A percentile compares a stretch with the other conserved stretches of the same genome.
Conservation (phyloP, 2,797 vertebrate genomes). For the Salmo trutta region DNA sequence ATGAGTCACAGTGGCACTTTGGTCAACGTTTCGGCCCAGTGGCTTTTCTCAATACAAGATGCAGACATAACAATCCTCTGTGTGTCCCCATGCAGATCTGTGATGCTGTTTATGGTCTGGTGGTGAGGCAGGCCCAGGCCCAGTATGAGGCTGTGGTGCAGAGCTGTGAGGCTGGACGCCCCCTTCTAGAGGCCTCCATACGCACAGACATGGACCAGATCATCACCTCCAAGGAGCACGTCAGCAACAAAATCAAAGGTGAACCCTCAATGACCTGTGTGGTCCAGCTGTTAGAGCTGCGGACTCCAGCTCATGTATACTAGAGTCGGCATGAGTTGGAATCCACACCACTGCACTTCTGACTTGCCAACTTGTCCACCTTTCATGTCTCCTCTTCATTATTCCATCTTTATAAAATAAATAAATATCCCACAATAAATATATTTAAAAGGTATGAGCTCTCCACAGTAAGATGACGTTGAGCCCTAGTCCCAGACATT, state of each 20-base stretch:
- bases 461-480: neutral
- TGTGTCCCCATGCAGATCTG: slow-evolving; percentile 77
- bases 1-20: too few relatives aligned
- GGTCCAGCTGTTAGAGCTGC: neutral
- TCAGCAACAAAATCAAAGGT: slow-evolving; percentile 91
- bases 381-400: too few relatives aligned
- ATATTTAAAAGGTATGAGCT: too few relatives aligned
- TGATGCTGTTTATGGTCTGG: slow-evolving; percentile 85
- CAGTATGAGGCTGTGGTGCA: slow-evolving; percentile 74
- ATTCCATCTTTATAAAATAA: too few relatives aligned
- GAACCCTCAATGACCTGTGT: neutral
- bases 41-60: neutral
- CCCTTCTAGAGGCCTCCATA: slow-evolving; percentile 83
- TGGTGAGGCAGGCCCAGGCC: slow-evolving; percentile 79
- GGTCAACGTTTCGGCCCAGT: too few relatives aligned
- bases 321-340: too few relatives aligned
- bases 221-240: slow-evolving; percentile 92
- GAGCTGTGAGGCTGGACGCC: slow-evolving; percentile 75
- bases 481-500: neutral
- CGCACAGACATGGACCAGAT: slow-evolving; percentile 97
- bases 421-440: too few relatives aligned
- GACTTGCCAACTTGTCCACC: too few relatives aligned
- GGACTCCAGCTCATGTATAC: too few relatives aligned
- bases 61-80: neutral
- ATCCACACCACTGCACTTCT: too few relatives aligned